Percentiles rank a stretch among this genome's conserved stretches.
Conservation (phyloP, 2,797 vertebrate genomes). For the Liparis tanakae region DNA sequence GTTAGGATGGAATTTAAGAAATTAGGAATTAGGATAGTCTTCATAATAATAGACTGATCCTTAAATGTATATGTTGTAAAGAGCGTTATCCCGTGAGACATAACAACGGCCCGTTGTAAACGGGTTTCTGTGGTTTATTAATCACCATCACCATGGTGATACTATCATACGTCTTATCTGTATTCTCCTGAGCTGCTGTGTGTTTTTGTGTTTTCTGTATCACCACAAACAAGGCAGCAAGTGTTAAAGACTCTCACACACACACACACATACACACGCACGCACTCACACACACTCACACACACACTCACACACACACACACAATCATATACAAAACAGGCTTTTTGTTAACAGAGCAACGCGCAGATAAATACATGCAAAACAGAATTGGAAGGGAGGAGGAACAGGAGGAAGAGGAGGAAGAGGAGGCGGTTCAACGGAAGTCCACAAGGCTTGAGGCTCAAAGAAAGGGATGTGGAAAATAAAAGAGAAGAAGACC, state of each 20-base stretch:
- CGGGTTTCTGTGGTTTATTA: not conserved
- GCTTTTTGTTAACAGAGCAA: conserved; percentile 28
- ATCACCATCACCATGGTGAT: not conserved
- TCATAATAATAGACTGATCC: too few relatives aligned
- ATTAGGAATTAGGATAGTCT: too few relatives aligned
- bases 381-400: conserved; percentile 5
- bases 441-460: conserved; percentile 65
- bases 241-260: not conserved
- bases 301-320: not conserved
- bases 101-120: not conserved
- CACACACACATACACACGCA: not conserved
- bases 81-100: too few relatives aligned
- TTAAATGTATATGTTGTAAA: too few relatives aligned
- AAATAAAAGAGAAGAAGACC: conserved; percentile 49
- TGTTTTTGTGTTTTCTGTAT: not conserved
- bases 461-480: conserved; percentile 57
- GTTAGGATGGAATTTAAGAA: too few relatives aligned
- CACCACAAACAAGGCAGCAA: conserved; percentile 17
- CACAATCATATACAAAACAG: not conserved
- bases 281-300: too few relatives aligned
- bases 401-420: conserved; percentile 17
- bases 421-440: conserved; percentile 50
- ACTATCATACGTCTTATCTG: not conserved
- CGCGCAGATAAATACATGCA: conserved; percentile 21
- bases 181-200: not conserved